Conservation (phyloP, 2,888 invertebrate genomes). For the Hartigia nigra region DNA sequence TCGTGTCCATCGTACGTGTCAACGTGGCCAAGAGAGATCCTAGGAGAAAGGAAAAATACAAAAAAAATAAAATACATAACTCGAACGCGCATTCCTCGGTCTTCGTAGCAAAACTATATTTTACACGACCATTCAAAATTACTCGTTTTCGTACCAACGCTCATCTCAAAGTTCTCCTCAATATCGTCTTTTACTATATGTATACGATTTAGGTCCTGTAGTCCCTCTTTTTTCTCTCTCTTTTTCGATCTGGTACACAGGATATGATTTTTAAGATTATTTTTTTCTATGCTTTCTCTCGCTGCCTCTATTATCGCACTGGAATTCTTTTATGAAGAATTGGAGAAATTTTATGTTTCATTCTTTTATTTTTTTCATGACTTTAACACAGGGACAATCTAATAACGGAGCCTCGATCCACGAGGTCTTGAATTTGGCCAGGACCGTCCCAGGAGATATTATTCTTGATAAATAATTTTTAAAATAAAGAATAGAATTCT, state of each 20-base stretch:
- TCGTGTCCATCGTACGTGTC: not conserved
- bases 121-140: constrained; percentile 17
- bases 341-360: not conserved
- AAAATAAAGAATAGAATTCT: not conserved
- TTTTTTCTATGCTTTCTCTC: not conserved
- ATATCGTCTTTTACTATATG: not conserved
- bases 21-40: not conserved
- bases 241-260: not conserved
- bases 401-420: constrained; percentile 9
- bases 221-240: not conserved
- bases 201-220: not conserved
- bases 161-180: not conserved
- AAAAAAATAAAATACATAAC: constrained; percentile 19
- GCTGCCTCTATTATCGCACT: not conserved
- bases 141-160: not conserved
- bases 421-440: constrained; percentile 1
- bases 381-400: not conserved
- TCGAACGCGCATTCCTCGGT: constrained; percentile 29
- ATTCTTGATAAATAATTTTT: not conserved
- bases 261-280: not conserved
- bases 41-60: not conserved
- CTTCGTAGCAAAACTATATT: constrained; percentile 39
- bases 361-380: not conserved
- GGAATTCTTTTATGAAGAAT: not conserved
- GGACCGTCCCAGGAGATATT: not conserved